phyloP scores from a whole-genome alignment of 2,888 invertebrate species.

The Orthosia incerta region DNA sequence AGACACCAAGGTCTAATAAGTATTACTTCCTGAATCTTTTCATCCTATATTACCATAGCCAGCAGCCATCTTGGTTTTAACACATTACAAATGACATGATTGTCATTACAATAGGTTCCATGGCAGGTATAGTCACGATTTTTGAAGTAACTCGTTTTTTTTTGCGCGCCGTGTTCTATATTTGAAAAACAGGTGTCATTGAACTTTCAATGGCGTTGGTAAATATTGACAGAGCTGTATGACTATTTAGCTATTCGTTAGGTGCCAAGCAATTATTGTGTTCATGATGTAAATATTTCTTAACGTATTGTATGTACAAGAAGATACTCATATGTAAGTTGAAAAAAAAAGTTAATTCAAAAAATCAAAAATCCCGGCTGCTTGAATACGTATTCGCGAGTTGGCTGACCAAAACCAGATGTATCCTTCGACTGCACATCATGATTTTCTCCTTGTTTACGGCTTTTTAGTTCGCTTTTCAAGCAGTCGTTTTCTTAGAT shows the following conservation, averaged over 20 bases:
- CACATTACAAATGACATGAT: slow-evolving; percentile 41
- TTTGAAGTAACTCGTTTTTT: slow-evolving; percentile 28
- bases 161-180: slow-evolving; percentile 26
- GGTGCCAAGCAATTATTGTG: background rate
- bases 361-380: no score
- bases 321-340: no score
- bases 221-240: slow-evolving; percentile 24
- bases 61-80: slow-evolving; percentile 34
- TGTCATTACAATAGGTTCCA: slow-evolving; percentile 38
- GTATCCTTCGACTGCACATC: no score
- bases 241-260: slow-evolving; percentile 13
- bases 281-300: background rate
- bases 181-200: slow-evolving; percentile 46
- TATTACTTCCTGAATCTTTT: slow-evolving; percentile 44
- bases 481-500: no score
- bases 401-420: no score
- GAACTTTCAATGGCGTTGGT: slow-evolving; percentile 54
- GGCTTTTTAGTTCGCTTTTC: no score
- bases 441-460: no score
- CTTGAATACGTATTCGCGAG: no score
- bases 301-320: background rate
- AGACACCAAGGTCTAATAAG: slow-evolving; percentile 12
- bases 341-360: no score
- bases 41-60: background rate
- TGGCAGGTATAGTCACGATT: slow-evolving; percentile 48